Conservation (phyloP, 2,888 invertebrate genomes). For the Amblyjoppa fuscipennis region DNA sequence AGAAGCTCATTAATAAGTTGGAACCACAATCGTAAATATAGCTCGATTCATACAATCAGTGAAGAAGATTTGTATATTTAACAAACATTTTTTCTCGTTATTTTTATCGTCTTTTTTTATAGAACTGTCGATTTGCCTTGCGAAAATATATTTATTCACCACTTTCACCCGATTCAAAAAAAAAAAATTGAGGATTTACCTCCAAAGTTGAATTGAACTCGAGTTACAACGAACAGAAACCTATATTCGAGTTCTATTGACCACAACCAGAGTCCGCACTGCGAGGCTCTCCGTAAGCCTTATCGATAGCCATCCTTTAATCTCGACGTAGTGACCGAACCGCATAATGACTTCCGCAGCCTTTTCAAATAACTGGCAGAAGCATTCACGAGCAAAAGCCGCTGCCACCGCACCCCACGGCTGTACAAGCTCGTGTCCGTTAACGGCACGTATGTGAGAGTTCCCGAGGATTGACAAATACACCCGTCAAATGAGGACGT, state of each 20-base stretch:
- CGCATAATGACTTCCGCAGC: conserved; percentile 11
- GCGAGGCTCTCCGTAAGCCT: not conserved
- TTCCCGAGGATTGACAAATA: conserved; percentile 56
- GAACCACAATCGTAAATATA: no score
- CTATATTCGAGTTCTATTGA: conserved; percentile 1
- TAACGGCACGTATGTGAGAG: conserved; percentile 21
- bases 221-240: not conserved
- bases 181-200: no score
- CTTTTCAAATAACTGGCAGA: conserved; percentile 5
- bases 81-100: no score
- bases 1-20: not conserved
- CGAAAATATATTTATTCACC: no score
- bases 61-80: no score
- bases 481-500: conserved; percentile 57
- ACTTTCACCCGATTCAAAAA: no score
- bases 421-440: conserved; percentile 28
- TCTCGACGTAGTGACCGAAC: conserved; percentile 14
- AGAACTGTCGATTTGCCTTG: no score
- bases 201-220: no score
- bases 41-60: no score
- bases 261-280: not conserved
- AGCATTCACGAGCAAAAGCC: conserved; percentile 15
- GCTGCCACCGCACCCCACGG: conserved; percentile 15
- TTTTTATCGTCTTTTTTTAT: no score
- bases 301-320: conserved; percentile 12